Percentiles rank a stretch among this genome's conserved stretches.
Evolutionary conservation across 2,888 invertebrate species (phyloP).

Genomic region (Meliscaeva auricollis): DNA sequence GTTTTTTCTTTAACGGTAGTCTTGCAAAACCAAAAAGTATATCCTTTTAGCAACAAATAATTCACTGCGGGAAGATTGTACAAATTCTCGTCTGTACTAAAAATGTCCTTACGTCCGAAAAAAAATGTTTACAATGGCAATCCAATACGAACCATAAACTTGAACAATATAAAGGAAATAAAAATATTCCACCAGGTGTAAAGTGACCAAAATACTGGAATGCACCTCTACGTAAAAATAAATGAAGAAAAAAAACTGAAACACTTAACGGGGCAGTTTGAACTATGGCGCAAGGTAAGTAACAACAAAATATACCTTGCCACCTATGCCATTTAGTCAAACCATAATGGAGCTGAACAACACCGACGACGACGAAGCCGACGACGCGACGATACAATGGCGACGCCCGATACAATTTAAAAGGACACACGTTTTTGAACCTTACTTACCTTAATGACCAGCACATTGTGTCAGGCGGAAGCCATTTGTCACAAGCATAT

Average conservation of each 20-base stretch:
- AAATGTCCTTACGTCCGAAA: no score
- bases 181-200: conserved; percentile 37
- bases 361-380: neutral
- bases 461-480: conserved; percentile 72
- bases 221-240: neutral
- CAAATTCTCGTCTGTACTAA: no score
- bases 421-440: conserved; percentile 72
- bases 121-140: no score
- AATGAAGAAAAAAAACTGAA: neutral
- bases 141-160: conserved; percentile 27
- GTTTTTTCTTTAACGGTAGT: conserved; percentile 48
- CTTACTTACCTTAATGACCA: conserved; percentile 73
- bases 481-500: conserved; percentile 74
- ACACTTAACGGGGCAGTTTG: conserved; percentile 49
- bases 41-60: no score
- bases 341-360: conserved; percentile 1
- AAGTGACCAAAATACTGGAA: conserved; percentile 26
- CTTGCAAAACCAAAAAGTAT: conserved; percentile 3
- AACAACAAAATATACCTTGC: conserved; percentile 27
- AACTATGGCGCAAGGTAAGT: conserved; percentile 48
- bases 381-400: no score
- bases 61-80: no score
- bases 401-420: conserved; percentile 1
- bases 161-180: conserved; percentile 33
- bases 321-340: neutral